phyloP scores from a whole-genome alignment of 1,140 invertebrate genomes.

The Psilanteris sp. region DNA sequence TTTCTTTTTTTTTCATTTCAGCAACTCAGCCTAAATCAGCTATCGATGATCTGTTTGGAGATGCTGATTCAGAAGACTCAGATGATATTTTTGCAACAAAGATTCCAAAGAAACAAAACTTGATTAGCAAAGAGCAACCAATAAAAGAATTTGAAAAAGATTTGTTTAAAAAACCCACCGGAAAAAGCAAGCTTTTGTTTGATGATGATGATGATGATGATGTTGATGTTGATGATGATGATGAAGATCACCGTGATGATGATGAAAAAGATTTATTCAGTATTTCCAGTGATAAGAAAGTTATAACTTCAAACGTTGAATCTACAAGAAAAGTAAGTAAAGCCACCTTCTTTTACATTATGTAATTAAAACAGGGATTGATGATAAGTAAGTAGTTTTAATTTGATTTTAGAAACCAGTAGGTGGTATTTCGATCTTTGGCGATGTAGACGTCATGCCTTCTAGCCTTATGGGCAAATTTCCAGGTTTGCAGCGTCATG shows the following conservation, averaged over 20 bases:
- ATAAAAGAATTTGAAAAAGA: slow-evolving; percentile 38
- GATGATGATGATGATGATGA: slow-evolving; percentile 40
- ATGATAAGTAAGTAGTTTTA: no score
- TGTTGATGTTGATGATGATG: slow-evolving; percentile 5
- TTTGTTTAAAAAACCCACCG: slow-evolving; percentile 41
- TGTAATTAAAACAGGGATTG: no score
- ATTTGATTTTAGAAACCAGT: slow-evolving; percentile 80
- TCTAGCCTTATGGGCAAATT: slow-evolving; percentile 49
- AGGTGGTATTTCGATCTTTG: slow-evolving; percentile 81
- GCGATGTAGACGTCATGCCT: slow-evolving; percentile 67
- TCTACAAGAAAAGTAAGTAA: slow-evolving; percentile 15
- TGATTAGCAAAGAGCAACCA: slow-evolving; percentile 18
- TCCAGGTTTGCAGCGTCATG: slow-evolving; percentile 36
- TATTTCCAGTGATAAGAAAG: slow-evolving; percentile 11
- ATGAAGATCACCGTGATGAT: slow-evolving; percentile 31
- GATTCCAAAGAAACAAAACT: slow-evolving; percentile 58
- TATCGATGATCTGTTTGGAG: slow-evolving; percentile 77
- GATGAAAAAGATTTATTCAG: slow-evolving; percentile 24
- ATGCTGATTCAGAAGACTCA: slow-evolving; percentile 76
- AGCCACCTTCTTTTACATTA: no score
- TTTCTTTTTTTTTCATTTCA: slow-evolving; percentile 40
- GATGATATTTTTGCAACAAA: slow-evolving; percentile 75
- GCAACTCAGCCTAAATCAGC: slow-evolving; percentile 75
- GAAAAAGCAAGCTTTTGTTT: slow-evolving; percentile 66
- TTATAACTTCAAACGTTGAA: not conserved